A percentile compares a stretch with the other conserved stretches of the same genome.
phyloP scores from a whole-genome alignment of 2,113 vertebrate genomes.

The Rhinoderma darwinii region DNA sequence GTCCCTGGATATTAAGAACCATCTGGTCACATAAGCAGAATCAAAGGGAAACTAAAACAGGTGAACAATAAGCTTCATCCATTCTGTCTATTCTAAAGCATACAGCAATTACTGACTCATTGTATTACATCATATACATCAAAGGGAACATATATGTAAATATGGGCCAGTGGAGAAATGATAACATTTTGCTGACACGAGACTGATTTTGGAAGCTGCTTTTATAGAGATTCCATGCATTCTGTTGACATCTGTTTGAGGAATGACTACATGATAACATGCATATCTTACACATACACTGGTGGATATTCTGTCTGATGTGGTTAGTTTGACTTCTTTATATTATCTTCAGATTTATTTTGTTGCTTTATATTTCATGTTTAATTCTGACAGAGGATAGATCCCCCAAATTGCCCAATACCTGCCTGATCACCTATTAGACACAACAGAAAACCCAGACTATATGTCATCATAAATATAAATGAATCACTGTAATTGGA shows the following conservation, averaged over 20 bases:
- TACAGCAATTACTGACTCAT: slow-evolving; percentile 39
- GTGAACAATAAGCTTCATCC: slow-evolving; percentile 43
- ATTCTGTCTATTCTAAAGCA: slow-evolving; percentile 8
- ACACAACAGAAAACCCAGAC: too few species aligned
- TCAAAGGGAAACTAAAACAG: slow-evolving; percentile 22
- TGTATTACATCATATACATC: slow-evolving; percentile 40
- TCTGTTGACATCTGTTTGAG: slow-evolving; percentile 46
- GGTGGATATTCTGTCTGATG: slow-evolving; percentile 36
- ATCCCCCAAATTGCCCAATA: too few species aligned
- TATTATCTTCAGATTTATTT: not conserved
- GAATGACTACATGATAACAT: slow-evolving; percentile 10
- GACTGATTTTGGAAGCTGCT: slow-evolving; percentile 1
- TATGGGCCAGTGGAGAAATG: not conserved
- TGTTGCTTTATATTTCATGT: not conserved
- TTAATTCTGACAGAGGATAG: too few species aligned
- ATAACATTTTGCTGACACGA: slow-evolving; percentile 39
- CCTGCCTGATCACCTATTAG: too few species aligned
- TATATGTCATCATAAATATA: too few species aligned
- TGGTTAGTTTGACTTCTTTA: slow-evolving; percentile 18
- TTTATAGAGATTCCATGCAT: slow-evolving; percentile 30
- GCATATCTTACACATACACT: not conserved
- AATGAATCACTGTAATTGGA: too few species aligned
- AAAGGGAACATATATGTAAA: slow-evolving; percentile 31
- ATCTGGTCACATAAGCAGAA: slow-evolving; percentile 20
- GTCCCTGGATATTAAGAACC: slow-evolving; percentile 10